phyloP scores from a whole-genome alignment of 1,140 invertebrate species.

The Andricus grossulariae region DNA sequence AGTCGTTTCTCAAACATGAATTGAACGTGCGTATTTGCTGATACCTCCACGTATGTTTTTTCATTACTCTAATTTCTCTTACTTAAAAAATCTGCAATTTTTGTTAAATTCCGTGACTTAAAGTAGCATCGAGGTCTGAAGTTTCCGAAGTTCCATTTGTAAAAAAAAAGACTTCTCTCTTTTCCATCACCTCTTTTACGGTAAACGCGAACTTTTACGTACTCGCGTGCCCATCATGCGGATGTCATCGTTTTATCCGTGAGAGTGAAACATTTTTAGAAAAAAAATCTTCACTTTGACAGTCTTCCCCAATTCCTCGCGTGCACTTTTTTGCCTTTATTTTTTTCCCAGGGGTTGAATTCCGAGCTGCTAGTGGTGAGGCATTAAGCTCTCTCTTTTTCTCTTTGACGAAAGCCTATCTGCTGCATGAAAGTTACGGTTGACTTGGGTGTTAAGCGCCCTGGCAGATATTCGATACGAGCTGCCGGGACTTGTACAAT shows the following conservation, averaged over 20 bases:
- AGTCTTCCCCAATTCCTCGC: background rate
- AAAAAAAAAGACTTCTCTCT: too few relatives aligned
- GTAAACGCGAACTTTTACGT: background rate
- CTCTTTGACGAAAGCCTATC: conserved; percentile 3
- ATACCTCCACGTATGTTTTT: conserved; percentile 7
- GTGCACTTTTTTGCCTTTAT: conserved; percentile 1
- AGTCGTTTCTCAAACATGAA: background rate
- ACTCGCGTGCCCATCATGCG: background rate
- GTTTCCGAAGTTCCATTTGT: too few relatives aligned
- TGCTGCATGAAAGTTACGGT: conserved; percentile 7
- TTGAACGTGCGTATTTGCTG: conserved; percentile 7
- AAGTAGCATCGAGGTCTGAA: background rate
- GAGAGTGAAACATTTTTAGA: background rate
- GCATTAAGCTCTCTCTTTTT: background rate
- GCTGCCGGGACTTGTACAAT: background rate
- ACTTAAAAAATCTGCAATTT: background rate
- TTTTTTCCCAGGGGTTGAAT: background rate
- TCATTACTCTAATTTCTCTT: background rate
- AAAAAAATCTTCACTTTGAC: background rate
- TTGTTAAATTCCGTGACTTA: background rate
- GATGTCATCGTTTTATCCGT: conserved; percentile 4
- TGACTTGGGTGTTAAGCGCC: conserved; percentile 22
- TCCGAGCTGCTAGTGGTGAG: background rate
- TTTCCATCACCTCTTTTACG: background rate
- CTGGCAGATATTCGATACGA: conserved; percentile 24